phyloP scores from a whole-genome alignment of 2,113 vertebrate species.

The Anser brachyrhynchus region DNA sequence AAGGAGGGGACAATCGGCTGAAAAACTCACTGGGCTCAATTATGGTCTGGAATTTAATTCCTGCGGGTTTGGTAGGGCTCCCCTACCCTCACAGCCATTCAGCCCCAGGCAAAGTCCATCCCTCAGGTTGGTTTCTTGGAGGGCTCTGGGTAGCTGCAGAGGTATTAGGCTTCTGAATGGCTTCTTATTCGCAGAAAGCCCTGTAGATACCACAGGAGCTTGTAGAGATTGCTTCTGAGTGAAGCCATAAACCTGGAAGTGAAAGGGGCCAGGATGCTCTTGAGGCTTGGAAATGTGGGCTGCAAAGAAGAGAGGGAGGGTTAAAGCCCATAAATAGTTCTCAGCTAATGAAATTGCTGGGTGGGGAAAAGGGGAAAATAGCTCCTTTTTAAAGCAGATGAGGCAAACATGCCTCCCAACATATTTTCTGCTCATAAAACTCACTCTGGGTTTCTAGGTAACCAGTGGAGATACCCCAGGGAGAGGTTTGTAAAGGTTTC shows the following conservation, averaged over 20 bases:
- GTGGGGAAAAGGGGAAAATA: slow-evolving; percentile 13
- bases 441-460: slow-evolving; percentile 57
- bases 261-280: slow-evolving; percentile 15
- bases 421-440: slow-evolving; percentile 67
- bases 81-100: neutral
- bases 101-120: neutral
- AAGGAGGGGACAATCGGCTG: neutral
- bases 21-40: neutral
- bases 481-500: neutral
- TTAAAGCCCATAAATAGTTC: slow-evolving; percentile 61
- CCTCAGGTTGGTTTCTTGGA: neutral
- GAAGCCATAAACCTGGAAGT: slow-evolving; percentile 10
- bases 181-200: neutral
- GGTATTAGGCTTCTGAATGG: slow-evolving; percentile 12
- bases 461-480: neutral
- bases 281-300: slow-evolving; percentile 5
- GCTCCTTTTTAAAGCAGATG: slow-evolving; percentile 42
- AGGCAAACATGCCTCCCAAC: slow-evolving; percentile 25
- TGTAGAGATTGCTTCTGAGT: slow-evolving; percentile 41
- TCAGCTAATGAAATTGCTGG: slow-evolving; percentile 53
- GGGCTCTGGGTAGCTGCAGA: neutral
- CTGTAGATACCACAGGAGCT: neutral
- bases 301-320: slow-evolving; percentile 18
- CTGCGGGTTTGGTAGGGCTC: neutral
- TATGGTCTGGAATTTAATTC: slow-evolving; percentile 13